phyloP scores from a whole-genome alignment of 37 sponge, comb jelly and placozoan species.

The Bolinopsis microptera region DNA sequence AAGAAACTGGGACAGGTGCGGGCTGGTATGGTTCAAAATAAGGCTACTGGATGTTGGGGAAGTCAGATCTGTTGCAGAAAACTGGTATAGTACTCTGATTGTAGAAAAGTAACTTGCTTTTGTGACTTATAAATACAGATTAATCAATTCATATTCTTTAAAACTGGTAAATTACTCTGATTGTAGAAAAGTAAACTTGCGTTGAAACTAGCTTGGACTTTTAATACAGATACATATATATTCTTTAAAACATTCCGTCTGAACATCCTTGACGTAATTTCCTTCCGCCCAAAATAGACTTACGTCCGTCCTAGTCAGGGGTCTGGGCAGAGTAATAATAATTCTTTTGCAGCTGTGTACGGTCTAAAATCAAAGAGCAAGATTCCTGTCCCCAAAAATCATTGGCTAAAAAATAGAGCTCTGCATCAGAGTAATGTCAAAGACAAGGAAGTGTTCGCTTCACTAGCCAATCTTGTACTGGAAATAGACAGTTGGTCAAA shows the following conservation, averaged over 20 bases:
- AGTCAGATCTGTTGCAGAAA: background rate
- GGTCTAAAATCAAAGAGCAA: background rate
- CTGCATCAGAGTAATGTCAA: constrained; percentile 26
- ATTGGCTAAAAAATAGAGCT: background rate
- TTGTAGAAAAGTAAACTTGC: no score
- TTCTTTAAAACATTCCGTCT: no score
- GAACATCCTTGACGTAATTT: no score
- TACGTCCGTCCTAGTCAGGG: background rate
- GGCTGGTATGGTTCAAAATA: background rate
- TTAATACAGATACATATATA: no score
- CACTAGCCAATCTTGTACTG: background rate
- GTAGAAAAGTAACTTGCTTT: no score
- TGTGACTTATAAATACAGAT: no score
- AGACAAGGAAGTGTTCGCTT: background rate
- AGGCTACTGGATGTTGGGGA: constrained; percentile 12
- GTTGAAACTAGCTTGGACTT: no score
- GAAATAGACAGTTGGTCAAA: constrained; percentile 16
- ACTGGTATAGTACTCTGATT: no score
- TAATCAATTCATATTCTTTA: no score
- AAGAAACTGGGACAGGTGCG: background rate
- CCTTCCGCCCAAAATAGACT: no score
- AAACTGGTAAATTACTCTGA: no score
- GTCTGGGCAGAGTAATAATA: background rate
- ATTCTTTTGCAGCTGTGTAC: background rate
- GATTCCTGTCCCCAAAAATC: background rate